phyloP scores from a whole-genome alignment of 2,888 invertebrate genomes.

The Tridacna crocea region DNA sequence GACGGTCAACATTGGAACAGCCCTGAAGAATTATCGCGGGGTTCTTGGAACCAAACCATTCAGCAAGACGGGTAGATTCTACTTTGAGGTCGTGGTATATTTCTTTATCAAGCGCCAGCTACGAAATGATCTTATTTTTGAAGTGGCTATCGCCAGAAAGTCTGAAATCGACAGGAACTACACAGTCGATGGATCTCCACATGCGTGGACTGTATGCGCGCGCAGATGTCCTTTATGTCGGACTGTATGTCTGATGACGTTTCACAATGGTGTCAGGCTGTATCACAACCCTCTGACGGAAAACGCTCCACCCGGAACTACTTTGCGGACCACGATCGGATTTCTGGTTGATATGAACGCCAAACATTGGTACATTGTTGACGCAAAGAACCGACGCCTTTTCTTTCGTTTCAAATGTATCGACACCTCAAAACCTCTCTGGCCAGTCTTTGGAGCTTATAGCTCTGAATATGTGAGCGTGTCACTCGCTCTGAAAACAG shows the following conservation, averaged over 20 bases:
- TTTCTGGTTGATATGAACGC: conserved; percentile 65
- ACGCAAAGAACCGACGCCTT: conserved; percentile 63
- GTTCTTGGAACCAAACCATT: conserved; percentile 64
- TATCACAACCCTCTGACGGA: conserved; percentile 66
- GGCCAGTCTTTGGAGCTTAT: conserved; percentile 70
- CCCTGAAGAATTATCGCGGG: conserved; percentile 67
- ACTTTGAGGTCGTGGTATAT: conserved; percentile 65
- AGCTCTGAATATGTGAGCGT: conserved; percentile 66
- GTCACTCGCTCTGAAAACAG: conserved; percentile 61
- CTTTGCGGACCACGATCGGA: conserved; percentile 64
- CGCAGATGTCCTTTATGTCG: conserved; percentile 69
- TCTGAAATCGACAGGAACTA: conserved; percentile 68
- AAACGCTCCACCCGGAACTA: conserved; percentile 66
- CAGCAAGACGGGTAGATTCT: conserved; percentile 61
- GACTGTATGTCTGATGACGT: conserved; percentile 68
- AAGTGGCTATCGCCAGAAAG: conserved; percentile 65
- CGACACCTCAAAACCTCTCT: conserved; percentile 64
- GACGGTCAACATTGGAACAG: conserved; percentile 42
- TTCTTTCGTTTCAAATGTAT: conserved; percentile 64
- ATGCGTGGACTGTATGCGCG: conserved; percentile 65
- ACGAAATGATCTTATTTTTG: conserved; percentile 69
- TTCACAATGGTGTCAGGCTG: conserved; percentile 66
- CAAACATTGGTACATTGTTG: conserved; percentile 66
- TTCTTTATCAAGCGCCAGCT: conserved; percentile 67
- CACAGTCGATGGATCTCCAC: conserved; percentile 64